Conservation (phyloP, 2,113 vertebrate species). For the Pitta sordida region DNA sequence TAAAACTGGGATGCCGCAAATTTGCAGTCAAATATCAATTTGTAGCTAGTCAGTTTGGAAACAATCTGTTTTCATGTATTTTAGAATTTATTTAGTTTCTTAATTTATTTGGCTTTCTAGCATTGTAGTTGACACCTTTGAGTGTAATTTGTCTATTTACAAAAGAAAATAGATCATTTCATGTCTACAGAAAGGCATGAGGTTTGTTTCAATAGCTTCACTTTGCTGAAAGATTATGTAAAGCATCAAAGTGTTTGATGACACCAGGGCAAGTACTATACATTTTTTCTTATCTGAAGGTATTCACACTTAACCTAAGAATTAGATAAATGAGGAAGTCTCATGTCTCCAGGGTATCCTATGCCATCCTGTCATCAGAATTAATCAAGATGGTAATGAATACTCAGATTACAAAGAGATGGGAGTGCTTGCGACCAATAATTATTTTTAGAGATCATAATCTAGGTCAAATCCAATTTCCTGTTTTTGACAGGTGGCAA, state of each 20-base stretch:
- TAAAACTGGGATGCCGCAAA: background rate
- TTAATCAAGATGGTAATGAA: constrained; percentile 73
- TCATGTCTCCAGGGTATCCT: constrained; percentile 50
- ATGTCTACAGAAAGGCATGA: background rate
- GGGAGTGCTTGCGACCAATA: constrained; percentile 66
- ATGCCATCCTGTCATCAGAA: constrained; percentile 45
- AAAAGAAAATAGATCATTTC: background rate
- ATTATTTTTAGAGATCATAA: constrained; percentile 73
- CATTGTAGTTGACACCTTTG: background rate
- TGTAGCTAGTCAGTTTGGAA: background rate
- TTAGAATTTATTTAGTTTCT: background rate
- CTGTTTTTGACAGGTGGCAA: constrained; percentile 65
- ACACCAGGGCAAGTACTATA: constrained; percentile 35
- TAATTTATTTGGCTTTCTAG: background rate
- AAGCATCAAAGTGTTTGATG: constrained; percentile 40
- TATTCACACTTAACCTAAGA: constrained; percentile 65
- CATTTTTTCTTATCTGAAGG: constrained; percentile 61
- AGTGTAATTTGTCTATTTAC: background rate
- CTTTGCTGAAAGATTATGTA: background rate
- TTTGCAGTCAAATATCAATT: background rate
- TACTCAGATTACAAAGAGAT: constrained; percentile 72
- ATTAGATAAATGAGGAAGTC: constrained; percentile 60
- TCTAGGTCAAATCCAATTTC: constrained; percentile 75
- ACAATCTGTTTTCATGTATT: background rate
- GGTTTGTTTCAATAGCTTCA: background rate